phyloP scores from a whole-genome alignment of 2,797 vertebrate genomes.

The Eulemur albifrons region DNA sequence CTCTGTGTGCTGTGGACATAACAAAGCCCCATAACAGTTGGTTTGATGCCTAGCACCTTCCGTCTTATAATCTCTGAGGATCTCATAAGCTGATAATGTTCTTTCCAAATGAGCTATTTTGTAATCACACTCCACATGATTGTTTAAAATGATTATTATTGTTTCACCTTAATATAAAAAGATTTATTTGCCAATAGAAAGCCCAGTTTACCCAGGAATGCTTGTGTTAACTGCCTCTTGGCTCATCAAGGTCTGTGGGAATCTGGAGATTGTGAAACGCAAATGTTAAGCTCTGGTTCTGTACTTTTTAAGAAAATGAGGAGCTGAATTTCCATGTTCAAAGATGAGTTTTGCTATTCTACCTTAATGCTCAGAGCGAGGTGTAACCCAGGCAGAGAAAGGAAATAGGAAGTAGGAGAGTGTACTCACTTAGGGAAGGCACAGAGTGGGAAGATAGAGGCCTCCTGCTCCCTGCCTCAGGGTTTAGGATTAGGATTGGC shows the following conservation, averaged over 20 bases:
- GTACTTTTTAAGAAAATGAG: slow-evolving; percentile 8
- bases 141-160: slow-evolving; percentile 74
- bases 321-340: background rate
- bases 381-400: background rate
- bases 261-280: slow-evolving; percentile 50
- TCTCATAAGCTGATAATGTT: slow-evolving; percentile 70
- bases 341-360: background rate
- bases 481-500: background rate
- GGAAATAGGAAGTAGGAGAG: background rate
- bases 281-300: slow-evolving; percentile 41
- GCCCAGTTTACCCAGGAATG: slow-evolving; percentile 9
- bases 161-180: slow-evolving; percentile 75
- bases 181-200: slow-evolving; percentile 51
- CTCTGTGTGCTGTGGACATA: background rate
- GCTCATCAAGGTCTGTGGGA: slow-evolving; percentile 50
- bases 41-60: slow-evolving; percentile 46
- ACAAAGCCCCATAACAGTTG: background rate
- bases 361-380: background rate
- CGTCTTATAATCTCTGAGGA: slow-evolving; percentile 50
- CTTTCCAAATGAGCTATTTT: slow-evolving; percentile 74
- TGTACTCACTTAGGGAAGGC: background rate
- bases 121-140: slow-evolving; percentile 64
- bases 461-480: background rate
- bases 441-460: background rate
- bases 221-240: slow-evolving; percentile 51